phyloP scores from a whole-genome alignment of 2,797 vertebrate species.

The Acrossocheilus fasciatus region DNA sequence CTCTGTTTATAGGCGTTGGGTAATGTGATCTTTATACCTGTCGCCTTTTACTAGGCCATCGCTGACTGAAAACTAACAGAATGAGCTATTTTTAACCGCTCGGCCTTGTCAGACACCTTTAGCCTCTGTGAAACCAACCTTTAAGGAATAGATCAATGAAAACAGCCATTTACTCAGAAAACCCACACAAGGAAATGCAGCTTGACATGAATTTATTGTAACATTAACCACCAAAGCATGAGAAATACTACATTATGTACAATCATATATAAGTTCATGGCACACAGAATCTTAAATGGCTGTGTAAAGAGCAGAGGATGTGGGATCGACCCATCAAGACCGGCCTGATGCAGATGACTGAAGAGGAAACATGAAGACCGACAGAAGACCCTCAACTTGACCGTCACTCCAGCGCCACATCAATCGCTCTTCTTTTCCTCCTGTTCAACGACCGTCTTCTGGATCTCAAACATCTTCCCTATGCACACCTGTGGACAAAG shows the following conservation, averaged over 20 bases:
- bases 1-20: conserved; percentile 44
- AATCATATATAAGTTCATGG: neutral
- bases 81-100: conserved; percentile 57
- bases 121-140: conserved; percentile 1
- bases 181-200: neutral
- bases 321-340: neutral
- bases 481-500: conserved; percentile 75
- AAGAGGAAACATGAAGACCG: neutral
- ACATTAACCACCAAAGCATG: neutral
- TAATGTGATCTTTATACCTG: conserved; percentile 64
- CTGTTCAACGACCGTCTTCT: conserved; percentile 76
- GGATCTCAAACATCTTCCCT: conserved; percentile 75
- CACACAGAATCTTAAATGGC: neutral
- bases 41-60: conserved; percentile 45
- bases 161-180: neutral
- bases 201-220: conserved; percentile 43
- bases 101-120: conserved; percentile 55
- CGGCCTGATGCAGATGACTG: neutral
- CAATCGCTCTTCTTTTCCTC: conserved; percentile 65
- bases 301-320: neutral
- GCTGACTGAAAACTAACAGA: conserved; percentile 56
- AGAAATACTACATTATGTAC: conserved; percentile 37
- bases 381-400: neutral
- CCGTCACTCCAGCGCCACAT: conserved; percentile 1
- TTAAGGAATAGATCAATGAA: neutral